Conservation (phyloP, 2,888 invertebrate genomes). For the Coenonympha arcania region DNA sequence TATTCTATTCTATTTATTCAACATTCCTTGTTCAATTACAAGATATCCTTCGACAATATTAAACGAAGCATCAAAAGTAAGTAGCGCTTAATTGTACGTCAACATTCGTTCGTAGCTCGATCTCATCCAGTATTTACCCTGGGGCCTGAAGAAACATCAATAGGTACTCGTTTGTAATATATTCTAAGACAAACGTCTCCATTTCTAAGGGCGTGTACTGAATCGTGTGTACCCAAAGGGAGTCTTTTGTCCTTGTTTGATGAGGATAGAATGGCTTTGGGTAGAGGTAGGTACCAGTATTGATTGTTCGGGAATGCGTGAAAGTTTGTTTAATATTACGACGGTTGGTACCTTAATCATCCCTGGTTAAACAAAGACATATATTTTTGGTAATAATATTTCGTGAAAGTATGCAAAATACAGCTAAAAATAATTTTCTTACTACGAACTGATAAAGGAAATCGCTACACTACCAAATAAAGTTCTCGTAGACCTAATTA, state of each 20-base stretch:
- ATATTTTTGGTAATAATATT: no score
- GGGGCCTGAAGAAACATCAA: conserved; percentile 23
- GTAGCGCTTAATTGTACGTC: conserved; percentile 15
- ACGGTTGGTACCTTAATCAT: no score
- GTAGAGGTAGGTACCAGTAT: conserved; percentile 7
- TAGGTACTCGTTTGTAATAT: conserved; percentile 38
- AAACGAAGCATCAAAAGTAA: conserved; percentile 3
- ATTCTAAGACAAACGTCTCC: conserved; percentile 53
- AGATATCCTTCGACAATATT: background rate
- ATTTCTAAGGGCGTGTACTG: conserved; percentile 32
- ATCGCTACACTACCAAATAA: no score
- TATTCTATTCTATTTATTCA: no score
- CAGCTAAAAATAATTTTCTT: no score
- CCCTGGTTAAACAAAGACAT: no score
- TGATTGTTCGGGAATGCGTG: conserved; percentile 2
- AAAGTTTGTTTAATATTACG: conserved; percentile 3
- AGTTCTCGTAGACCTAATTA: no score
- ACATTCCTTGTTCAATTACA: background rate
- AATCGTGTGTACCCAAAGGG: conserved; percentile 11
- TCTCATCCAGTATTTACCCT: background rate
- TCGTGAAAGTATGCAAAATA: no score
- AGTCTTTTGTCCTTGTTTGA: conserved; percentile 29
- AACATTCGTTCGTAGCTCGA: conserved; percentile 3
- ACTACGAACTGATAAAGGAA: no score
- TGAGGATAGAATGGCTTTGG: conserved; percentile 9